Evolutionary conservation across 2,113 vertebrate species (phyloP).

Genomic region (Cranoglanis bouderius): DNA sequence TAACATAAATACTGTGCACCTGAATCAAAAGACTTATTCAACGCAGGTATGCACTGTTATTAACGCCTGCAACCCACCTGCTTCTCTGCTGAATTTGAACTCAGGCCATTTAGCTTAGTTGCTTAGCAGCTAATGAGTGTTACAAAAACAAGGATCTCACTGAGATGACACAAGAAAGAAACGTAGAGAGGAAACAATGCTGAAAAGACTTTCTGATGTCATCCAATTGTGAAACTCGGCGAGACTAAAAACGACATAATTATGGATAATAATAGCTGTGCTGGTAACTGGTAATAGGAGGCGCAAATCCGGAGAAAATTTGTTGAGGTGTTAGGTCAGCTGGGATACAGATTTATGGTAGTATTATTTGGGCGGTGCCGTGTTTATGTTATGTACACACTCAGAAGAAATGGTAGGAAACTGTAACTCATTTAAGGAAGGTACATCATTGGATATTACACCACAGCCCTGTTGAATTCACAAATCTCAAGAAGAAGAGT

Average conservation of each 20-base stretch:
- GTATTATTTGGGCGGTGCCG: not conserved
- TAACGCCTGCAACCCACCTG: not conserved
- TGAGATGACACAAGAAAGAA: conserved; percentile 4
- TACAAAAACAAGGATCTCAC: not conserved
- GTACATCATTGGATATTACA: not conserved
- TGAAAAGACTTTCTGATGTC: not conserved
- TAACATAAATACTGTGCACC: not conserved
- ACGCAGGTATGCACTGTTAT: not conserved
- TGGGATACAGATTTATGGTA: not conserved
- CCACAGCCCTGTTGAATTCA: not conserved
- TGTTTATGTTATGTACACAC: not conserved
- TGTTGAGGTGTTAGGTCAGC: not conserved
- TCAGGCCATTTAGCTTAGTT: not conserved
- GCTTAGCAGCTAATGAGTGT: not conserved
- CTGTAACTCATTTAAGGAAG: not conserved
- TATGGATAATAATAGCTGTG: not conserved
- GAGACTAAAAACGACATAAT: not conserved
- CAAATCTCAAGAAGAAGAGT: not conserved
- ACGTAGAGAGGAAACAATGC: not conserved
- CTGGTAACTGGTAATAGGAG: not conserved
- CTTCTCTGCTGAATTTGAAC: not conserved
- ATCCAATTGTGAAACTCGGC: not conserved
- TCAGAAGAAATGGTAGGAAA: not conserved
- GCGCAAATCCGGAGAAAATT: not conserved
- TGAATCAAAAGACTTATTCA: not conserved